A percentile compares a stretch with the other conserved stretches of the same genome.
Evolutionary conservation across 2,888 invertebrate species (phyloP).

Genomic region (Erpobdella octoculata): DNA sequence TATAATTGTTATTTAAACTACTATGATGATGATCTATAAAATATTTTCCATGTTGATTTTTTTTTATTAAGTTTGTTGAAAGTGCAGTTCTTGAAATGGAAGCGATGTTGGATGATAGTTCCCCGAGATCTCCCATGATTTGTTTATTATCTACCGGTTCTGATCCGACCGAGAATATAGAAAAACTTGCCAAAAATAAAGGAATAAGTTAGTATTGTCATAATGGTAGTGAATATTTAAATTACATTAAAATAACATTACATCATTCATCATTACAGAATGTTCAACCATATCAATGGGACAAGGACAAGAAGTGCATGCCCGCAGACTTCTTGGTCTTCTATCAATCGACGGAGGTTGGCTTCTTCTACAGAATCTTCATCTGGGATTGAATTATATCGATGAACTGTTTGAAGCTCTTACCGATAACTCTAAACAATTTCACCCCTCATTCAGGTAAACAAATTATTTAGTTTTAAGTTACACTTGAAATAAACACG

Average conservation of each 20-base stretch:
- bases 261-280: conserved; percentile 51
- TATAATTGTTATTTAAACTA: neutral
- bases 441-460: conserved; percentile 72
- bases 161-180: conserved; percentile 90
- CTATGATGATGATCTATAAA: neutral
- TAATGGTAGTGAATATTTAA: neutral
- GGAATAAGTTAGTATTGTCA: conserved; percentile 49
- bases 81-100: conserved; percentile 84
- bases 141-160: conserved; percentile 89
- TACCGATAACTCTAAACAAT: conserved; percentile 61
- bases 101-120: conserved; percentile 79
- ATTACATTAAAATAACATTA: neutral
- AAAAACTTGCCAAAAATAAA: conserved; percentile 73
- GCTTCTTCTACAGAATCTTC: conserved; percentile 90
- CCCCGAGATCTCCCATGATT: conserved; percentile 76
- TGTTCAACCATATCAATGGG: conserved; percentile 86
- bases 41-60: neutral
- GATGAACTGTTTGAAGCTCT: conserved; percentile 82
- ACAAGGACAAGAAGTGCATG: conserved; percentile 85
- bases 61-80: conserved; percentile 60
- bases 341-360: conserved; percentile 75
- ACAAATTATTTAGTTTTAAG: no score
- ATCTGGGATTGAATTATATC: conserved; percentile 86
- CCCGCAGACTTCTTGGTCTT: conserved; percentile 71
- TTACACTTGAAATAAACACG: no score